Evolutionary conservation across 2,888 invertebrate species (phyloP).

Genomic region (Spilosoma lubricipeda): DNA sequence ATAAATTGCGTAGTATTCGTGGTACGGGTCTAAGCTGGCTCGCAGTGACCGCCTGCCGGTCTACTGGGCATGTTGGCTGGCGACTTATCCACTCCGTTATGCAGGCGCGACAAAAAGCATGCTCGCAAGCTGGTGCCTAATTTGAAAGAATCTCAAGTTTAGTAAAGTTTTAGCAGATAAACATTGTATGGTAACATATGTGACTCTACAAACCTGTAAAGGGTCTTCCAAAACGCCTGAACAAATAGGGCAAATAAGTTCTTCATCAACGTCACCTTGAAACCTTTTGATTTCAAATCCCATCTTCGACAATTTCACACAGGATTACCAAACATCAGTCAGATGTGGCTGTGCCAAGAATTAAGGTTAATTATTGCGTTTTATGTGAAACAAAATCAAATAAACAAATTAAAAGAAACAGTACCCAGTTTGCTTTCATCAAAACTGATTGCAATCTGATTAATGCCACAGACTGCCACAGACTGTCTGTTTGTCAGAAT

Average conservation of each 20-base stretch:
- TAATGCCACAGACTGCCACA: no score
- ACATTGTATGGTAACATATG: constrained; percentile 1
- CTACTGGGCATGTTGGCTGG: constrained; percentile 97
- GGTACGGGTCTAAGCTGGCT: constrained; percentile 96
- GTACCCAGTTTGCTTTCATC: constrained; percentile 34
- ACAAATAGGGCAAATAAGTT: constrained; percentile 98
- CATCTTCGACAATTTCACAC: constrained; percentile 86
- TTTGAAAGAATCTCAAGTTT: constrained; percentile 34
- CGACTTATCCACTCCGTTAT: constrained; percentile 98
- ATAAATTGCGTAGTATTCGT: constrained; percentile 95
- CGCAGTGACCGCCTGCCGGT: constrained; percentile 95
- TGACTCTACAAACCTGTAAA: constrained; percentile 90
- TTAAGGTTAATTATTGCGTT: constrained; percentile 45
- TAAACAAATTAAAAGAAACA: constrained; percentile 55
- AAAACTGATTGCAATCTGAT: constrained; percentile 35
- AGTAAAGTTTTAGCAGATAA: constrained; percentile 17
- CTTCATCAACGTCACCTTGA: constrained; percentile 98
- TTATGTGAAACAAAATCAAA: constrained; percentile 58
- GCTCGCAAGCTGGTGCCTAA: constrained; percentile 97
- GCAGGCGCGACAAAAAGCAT: constrained; percentile 97
- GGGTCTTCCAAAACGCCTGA: constrained; percentile 98
- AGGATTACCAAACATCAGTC: constrained; percentile 62
- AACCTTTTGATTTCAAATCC: constrained; percentile 98
- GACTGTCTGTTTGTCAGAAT: no score
- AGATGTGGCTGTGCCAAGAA: constrained; percentile 40